Conservation (phyloP, 2,888 invertebrate species). For the Rhamnusium bicolor region DNA sequence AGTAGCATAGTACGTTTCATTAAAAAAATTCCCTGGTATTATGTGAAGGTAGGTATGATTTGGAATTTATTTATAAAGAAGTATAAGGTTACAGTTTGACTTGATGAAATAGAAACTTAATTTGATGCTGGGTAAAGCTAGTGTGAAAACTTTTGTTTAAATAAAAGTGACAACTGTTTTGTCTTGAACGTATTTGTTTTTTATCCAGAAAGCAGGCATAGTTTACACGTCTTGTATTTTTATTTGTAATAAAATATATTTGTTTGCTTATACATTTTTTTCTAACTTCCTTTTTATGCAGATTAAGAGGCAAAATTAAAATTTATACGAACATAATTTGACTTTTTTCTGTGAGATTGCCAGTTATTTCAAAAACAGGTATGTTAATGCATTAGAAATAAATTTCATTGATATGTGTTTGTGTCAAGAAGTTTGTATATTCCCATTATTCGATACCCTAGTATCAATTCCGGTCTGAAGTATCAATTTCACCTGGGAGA, state of each 20-base stretch:
- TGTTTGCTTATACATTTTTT: too few relatives aligned
- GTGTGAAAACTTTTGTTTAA: background rate
- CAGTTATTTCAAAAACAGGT: background rate
- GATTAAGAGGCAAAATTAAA: too few relatives aligned
- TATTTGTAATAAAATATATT: too few relatives aligned
- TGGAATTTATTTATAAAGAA: slow-evolving; percentile 7
- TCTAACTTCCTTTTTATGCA: too few relatives aligned
- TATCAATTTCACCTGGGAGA: slow-evolving; percentile 53
- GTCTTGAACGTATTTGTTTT: too few relatives aligned
- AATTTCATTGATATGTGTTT: background rate
- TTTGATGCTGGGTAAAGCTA: too few relatives aligned
- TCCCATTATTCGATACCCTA: slow-evolving; percentile 22
- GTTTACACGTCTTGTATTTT: too few relatives aligned
- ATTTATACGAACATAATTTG: too few relatives aligned
- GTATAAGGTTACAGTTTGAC: background rate
- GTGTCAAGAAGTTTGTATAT: background rate
- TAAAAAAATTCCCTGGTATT: slow-evolving; percentile 1
- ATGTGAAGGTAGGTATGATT: slow-evolving; percentile 5
- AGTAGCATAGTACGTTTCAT: background rate
- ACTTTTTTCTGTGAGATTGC: background rate
- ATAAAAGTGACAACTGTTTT: background rate
- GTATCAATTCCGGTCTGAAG: slow-evolving; percentile 12
- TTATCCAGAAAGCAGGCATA: too few relatives aligned
- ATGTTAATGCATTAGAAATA: background rate
- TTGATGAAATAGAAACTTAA: background rate